Conservation (phyloP, 2,888 invertebrate genomes). For the Pseudococcus longispinus region DNA sequence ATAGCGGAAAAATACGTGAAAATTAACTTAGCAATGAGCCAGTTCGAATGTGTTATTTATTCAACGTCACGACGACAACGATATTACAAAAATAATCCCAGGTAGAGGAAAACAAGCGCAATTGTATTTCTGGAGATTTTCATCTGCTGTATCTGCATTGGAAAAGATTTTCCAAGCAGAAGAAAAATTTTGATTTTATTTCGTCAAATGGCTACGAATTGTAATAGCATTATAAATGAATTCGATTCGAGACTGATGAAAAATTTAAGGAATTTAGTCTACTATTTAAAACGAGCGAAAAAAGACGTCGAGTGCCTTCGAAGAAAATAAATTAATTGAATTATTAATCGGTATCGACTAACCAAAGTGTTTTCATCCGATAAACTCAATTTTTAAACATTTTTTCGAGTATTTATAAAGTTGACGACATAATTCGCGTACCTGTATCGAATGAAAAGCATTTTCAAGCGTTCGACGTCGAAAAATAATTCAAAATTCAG, state of each 20-base stretch:
- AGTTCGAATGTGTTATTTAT: not conserved
- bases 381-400: not conserved
- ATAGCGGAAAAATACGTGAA: not conserved
- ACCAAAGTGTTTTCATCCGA: not conserved
- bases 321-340: not conserved
- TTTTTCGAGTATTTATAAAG: not conserved
- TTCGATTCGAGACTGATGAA: not conserved
- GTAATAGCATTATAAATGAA: not conserved
- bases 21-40: not conserved
- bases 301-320: not conserved
- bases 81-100: not conserved
- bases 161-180: not conserved
- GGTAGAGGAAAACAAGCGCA: not conserved
- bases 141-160: no score
- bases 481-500: not conserved
- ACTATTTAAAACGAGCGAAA: not conserved
- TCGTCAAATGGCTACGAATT: not conserved
- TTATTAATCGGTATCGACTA: slow-evolving; percentile 16
- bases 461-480: not conserved
- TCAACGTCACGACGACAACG: not conserved
- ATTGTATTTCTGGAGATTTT: not conserved
- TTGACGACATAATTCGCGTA: not conserved
- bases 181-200: not conserved
- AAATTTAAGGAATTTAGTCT: not conserved
- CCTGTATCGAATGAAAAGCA: not conserved